These are phyloP conservation scores for Oconnorella tubifera DNA, from an alignment of 2,888 invertebrate genomes.

Conservation along the genomic window DNA sequence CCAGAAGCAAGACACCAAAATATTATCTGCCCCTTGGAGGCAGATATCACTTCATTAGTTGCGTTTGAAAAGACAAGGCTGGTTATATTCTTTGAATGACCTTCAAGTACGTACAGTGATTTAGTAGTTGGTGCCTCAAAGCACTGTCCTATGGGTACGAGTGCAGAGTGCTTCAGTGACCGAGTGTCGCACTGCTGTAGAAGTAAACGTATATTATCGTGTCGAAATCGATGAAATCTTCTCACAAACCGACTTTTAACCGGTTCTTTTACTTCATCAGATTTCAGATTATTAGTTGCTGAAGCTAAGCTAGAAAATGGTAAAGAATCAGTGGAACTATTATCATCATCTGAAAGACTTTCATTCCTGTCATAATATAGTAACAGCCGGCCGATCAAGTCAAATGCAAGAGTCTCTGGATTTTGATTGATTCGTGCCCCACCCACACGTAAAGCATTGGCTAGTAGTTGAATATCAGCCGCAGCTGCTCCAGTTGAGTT, in stretches of 20 bases:
- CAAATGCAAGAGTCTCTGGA: constrained; percentile 68
- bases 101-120: constrained; percentile 34
- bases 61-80: constrained; percentile 28
- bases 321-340: background rate
- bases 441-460: constrained; percentile 27
- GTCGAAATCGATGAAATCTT: constrained; percentile 61
- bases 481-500: constrained; percentile 8
- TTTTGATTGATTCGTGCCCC: constrained; percentile 29
- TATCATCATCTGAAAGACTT: constrained; percentile 52
- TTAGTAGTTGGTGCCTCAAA: constrained; percentile 32
- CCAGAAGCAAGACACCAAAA: constrained; percentile 35
- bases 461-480: constrained; percentile 19
- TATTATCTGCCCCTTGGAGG: constrained; percentile 30
- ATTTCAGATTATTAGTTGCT: too few relatives aligned
- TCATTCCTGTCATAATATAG: constrained; percentile 76
- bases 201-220: constrained; percentile 74
- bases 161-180: constrained; percentile 67
- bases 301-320: too few relatives aligned
- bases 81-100: constrained; percentile 25
- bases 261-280: background rate
- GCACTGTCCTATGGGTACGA: constrained; percentile 34
- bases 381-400: constrained; percentile 80
- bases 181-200: constrained; percentile 80
- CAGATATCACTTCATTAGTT: constrained; percentile 31
- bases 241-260: background rate